Evolutionary conservation across 2,888 invertebrate genomes (phyloP).

Genomic region (Apodemia duryi): DNA sequence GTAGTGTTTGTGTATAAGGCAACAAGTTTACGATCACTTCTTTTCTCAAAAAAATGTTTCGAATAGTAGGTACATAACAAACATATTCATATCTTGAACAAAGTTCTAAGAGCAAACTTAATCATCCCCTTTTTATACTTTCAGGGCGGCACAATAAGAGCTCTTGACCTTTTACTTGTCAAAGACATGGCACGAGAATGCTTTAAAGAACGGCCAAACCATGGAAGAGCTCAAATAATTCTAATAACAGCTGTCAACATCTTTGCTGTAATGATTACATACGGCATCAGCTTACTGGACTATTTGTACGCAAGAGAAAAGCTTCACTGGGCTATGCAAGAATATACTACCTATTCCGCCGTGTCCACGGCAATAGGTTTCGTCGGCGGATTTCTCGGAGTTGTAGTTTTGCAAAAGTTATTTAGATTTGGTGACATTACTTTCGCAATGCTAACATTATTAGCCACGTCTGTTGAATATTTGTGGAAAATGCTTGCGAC

Average conservation of each 20-base stretch:
- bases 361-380: conserved; percentile 61
- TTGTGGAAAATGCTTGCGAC: conserved; percentile 43
- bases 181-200: conserved; percentile 67
- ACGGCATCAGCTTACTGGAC: conserved; percentile 64
- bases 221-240: conserved; percentile 64
- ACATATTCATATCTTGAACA: no score
- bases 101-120: background rate
- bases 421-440: conserved; percentile 44
- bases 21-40: no score
- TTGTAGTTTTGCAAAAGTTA: conserved; percentile 49
- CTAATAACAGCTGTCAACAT: conserved; percentile 46
- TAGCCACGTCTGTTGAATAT: conserved; percentile 43
- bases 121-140: conserved; percentile 18
- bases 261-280: conserved; percentile 47
- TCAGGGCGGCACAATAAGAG: conserved; percentile 43
- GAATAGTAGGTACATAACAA: no score
- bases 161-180: conserved; percentile 54
- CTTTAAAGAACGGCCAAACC: conserved; percentile 64
- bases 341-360: conserved; percentile 76
- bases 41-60: no score
- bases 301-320: conserved; percentile 80
- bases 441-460: conserved; percentile 38
- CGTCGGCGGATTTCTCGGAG: conserved; percentile 65
- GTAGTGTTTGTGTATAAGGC: no score
- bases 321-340: conserved; percentile 80